A percentile compares a stretch with the other conserved stretches of the same genome.
These are phyloP conservation scores for Clarias macrocephalus DNA, from an alignment of 2,113 vertebrate species.

Conservation along the genomic window DNA sequence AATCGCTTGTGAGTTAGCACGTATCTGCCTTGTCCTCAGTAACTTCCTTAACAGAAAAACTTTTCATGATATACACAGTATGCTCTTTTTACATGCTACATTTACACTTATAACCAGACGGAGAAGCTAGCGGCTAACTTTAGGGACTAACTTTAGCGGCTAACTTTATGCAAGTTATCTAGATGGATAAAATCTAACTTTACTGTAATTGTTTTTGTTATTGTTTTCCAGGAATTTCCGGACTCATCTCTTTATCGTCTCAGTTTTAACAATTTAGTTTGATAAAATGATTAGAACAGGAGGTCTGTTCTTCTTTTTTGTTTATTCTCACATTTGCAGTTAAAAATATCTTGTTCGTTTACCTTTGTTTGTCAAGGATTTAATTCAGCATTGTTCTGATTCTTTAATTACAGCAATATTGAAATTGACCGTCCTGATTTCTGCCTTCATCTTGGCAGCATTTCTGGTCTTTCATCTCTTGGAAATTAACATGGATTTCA, in stretches of 20 bases:
- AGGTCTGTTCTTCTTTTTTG: constrained; percentile 47
- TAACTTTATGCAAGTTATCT: neutral
- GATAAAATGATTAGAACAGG: constrained; percentile 61
- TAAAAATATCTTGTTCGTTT: neutral
- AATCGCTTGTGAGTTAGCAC: neutral
- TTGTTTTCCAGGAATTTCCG: constrained; percentile 5
- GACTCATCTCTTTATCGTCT: constrained; percentile 16
- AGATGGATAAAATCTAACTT: too few species aligned
- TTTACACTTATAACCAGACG: neutral
- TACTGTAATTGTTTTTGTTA: neutral
- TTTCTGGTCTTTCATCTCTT: constrained; percentile 91
- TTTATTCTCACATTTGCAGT: neutral
- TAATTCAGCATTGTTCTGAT: neutral
- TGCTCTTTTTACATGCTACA: neutral
- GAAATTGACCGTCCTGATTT: constrained; percentile 79
- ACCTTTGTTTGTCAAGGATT: neutral
- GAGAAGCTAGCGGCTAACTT: neutral
- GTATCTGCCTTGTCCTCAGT: neutral
- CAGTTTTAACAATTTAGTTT: neutral
- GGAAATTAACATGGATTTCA: constrained; percentile 86
- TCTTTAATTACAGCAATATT: constrained; percentile 72
- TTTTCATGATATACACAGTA: neutral
- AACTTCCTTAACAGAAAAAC: neutral
- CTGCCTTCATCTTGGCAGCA: constrained; percentile 79
- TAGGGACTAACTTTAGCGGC: neutral